phyloP scores from a whole-genome alignment of 2,888 invertebrate species.

The Suillia variegata region DNA sequence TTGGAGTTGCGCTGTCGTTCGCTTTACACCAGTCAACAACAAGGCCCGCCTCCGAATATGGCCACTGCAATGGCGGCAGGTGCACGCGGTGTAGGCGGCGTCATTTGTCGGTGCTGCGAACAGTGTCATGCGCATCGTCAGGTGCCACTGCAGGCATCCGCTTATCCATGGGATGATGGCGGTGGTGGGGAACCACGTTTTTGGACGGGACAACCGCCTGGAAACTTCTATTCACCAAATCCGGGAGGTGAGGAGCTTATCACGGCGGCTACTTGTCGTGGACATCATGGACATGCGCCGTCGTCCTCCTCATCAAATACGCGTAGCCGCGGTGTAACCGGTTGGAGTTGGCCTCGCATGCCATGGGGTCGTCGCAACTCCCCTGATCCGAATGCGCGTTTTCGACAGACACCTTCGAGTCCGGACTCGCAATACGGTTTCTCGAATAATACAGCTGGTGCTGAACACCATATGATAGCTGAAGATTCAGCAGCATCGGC shows the following conservation, averaged over 20 bases:
- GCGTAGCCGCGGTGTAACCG: constrained; percentile 53
- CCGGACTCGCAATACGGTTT: constrained; percentile 86
- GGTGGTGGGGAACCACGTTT: constrained; percentile 58
- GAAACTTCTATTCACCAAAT: constrained; percentile 84
- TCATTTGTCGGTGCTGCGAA: constrained; percentile 72
- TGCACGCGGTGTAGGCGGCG: constrained; percentile 45
- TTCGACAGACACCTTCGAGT: constrained; percentile 70
- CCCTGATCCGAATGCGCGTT: constrained; percentile 54
- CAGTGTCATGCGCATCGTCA: constrained; percentile 68
- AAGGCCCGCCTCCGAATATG: constrained; percentile 45
- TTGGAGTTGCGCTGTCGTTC: constrained; percentile 83
- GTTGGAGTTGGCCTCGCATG: constrained; percentile 75
- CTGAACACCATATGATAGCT: constrained; percentile 44
- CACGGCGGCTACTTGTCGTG: constrained; percentile 45
- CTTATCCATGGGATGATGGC: constrained; percentile 67
- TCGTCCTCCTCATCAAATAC: constrained; percentile 22
- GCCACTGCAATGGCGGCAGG: constrained; percentile 59
- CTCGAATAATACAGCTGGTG: constrained; percentile 59
- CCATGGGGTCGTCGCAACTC: constrained; percentile 73
- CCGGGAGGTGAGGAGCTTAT: constrained; percentile 67
- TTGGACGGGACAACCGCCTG: constrained; percentile 66
- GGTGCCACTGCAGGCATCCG: constrained; percentile 62
- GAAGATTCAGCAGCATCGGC: constrained; percentile 46
- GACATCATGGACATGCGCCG: constrained; percentile 40
- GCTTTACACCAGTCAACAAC: constrained; percentile 66